Base-by-base conservation (phyloP, 2,797 vertebrate genomes). In the Leptodactylus fallax region DNA sequence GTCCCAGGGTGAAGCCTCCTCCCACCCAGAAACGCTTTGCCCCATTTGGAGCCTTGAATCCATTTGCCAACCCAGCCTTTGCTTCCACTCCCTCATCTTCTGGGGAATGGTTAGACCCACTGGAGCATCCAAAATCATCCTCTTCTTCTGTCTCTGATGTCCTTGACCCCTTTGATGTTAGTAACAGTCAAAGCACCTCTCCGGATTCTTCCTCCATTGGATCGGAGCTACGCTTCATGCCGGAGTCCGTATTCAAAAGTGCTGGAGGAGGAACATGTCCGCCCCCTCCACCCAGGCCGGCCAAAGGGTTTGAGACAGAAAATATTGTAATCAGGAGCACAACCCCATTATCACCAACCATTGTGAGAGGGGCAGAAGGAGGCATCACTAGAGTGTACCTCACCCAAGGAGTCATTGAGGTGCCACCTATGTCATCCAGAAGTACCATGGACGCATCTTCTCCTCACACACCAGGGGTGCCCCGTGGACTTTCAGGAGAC, bases 11-110 rank as follows among this genome's bases (percentile, higher is more conserved):
- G 86, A 96, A 97, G 80, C 94, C 96, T 0, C 95, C 95, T 0
- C 95, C 96, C 3, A 91, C 96, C 0, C 98, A 97, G 90, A 98
- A 97, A 92, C 96, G 97, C 21, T 98, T 98, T 0, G 97, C 96
- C 8, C 97, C 98, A 0, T 98, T 99, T 0, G 97, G 98, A 3
- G 97, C 97, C 0, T 93, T 98, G 90, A 99, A 98, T 93, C 97
- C 98, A 83, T 98, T 98, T 56, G 95, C 97, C 2, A 94, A 94
- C 81, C 91, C 95, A 0, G 89, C 93, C 47, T 93, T 93, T 51
- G 53, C 93, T 12, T 90, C 92, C 4, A 92, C 91, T 76, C 91
- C 93, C 9, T 87, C 92, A 2, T 90, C 21, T 0, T 88, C 91
- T 1, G 88, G 92, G 0, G 96, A 95, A 19, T 94, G 96, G 96